Conservation (phyloP, 2,888 invertebrate genomes). For the Catocala sponsa region DNA sequence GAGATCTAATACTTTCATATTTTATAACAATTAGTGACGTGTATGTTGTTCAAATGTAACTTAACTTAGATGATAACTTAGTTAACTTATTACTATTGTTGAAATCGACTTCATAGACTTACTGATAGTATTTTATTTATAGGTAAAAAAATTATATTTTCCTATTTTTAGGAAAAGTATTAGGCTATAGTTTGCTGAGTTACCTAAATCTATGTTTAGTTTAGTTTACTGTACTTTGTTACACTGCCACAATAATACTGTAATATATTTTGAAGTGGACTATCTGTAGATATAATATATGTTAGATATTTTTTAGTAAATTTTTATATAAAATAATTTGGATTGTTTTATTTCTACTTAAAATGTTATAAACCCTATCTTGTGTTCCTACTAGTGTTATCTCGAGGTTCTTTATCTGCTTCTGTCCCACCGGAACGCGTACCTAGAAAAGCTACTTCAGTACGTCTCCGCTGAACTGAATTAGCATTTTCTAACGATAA, state of each 20-base stretch:
- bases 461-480: no score
- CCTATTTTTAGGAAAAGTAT: conserved; percentile 52
- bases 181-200: conserved; percentile 65
- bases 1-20: no score
- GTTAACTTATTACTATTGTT: conserved; percentile 68
- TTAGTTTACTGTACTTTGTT: conserved; percentile 55
- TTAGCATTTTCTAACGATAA: no score
- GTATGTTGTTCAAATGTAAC: conserved; percentile 23
- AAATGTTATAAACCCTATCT: not conserved
- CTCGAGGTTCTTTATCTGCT: no score
- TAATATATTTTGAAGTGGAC: conserved; percentile 70
- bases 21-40: not conserved
- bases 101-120: conserved; percentile 53
- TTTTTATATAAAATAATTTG: conserved; percentile 62
- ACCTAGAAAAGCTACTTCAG: no score
- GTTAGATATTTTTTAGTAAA: conserved; percentile 74
- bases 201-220: conserved; percentile 69
- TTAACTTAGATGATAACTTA: conserved; percentile 46
- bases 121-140: conserved; percentile 54
- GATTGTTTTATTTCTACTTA: conserved; percentile 26
- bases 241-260: conserved; percentile 72
- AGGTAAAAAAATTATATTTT: conserved; percentile 45
- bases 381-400: not conserved
- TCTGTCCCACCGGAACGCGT: no score
- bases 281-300: conserved; percentile 64